Percentiles rank a stretch among this genome's conserved stretches.
These are phyloP conservation scores for Eospalax fontanierii DNA, from an alignment of 2,797 vertebrate species.

Conservation along the genomic window DNA sequence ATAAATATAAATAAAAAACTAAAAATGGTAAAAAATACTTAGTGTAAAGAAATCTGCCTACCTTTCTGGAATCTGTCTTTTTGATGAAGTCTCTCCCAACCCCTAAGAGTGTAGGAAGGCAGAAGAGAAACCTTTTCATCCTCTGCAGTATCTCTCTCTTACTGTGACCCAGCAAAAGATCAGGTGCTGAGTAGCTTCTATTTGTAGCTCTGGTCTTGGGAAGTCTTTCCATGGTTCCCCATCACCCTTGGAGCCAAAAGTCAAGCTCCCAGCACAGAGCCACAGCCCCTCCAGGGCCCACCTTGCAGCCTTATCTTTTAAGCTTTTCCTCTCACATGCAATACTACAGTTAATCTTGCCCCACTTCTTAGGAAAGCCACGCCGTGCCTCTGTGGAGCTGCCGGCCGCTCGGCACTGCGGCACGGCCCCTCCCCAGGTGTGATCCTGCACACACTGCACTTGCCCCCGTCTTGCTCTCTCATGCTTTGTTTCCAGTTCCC, in stretches of 20 bases:
- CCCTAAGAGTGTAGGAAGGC: not conserved
- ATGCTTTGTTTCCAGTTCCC: fast-evolving
- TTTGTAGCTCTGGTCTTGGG: not conserved
- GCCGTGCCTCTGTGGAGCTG: no score
- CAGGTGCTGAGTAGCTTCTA: not conserved
- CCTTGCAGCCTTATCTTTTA: no score
- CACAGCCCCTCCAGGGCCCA: fast-evolving
- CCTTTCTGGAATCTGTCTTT: not conserved
- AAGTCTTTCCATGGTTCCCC: not conserved
- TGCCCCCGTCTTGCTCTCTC: not conserved
- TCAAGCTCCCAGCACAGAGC: not conserved
- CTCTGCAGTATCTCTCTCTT: no score
- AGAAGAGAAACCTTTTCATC: not conserved
- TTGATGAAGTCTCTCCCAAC: not conserved
- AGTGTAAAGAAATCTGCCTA: no score
- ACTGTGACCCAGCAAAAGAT: not conserved
- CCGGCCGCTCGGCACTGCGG: no score
- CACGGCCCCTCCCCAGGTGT: fast-evolving
- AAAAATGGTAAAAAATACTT: no score
- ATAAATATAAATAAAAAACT: no score
- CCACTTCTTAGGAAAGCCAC: not conserved
- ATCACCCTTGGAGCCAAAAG: not conserved
- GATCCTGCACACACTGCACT: fast-evolving
- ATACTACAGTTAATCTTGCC: fast-evolving
- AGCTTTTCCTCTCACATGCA: fast-evolving